Percentiles rank a stretch among this genome's conserved stretches.
phyloP scores from a whole-genome alignment of 2,113 vertebrate genomes.

The Bolborhynchus lineola region DNA sequence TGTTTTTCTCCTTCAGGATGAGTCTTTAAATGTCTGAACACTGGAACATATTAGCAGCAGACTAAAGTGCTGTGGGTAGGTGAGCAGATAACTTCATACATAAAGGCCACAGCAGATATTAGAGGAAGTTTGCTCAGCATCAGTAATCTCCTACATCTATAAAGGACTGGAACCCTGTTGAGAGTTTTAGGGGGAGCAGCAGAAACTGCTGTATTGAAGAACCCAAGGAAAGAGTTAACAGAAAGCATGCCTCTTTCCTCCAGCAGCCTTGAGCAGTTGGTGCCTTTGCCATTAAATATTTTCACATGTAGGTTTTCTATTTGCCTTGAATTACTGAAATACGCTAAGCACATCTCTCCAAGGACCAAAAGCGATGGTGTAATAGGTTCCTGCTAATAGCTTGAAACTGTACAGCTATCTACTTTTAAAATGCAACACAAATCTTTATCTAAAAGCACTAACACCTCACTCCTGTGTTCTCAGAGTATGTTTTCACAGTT shows the following conservation, averaged over 20 bases:
- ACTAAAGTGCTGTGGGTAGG: accelerated
- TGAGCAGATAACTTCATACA: not conserved
- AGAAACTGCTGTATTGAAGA: not conserved
- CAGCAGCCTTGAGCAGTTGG: slow-evolving; percentile 57
- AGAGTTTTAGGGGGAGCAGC: not conserved
- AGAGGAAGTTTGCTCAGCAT: not conserved
- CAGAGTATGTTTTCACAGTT: slow-evolving; percentile 77
- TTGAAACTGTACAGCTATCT: slow-evolving; percentile 80
- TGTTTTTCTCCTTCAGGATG: not conserved
- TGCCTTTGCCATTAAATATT: slow-evolving; percentile 78
- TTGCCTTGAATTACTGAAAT: slow-evolving; percentile 83
- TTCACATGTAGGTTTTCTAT: slow-evolving; percentile 77
- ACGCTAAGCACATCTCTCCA: slow-evolving; percentile 77
- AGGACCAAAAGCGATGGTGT: slow-evolving; percentile 66
- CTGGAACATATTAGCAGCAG: not conserved
- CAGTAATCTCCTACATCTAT: not conserved
- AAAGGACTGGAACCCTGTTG: not conserved
- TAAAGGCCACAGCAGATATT: not conserved
- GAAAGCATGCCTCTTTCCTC: slow-evolving; percentile 9
- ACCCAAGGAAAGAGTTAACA: slow-evolving; percentile 58
- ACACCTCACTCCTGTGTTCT: slow-evolving; percentile 74
- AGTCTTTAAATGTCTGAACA: not conserved
- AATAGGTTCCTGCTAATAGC: slow-evolving; percentile 81
- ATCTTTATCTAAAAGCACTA: slow-evolving; percentile 81
- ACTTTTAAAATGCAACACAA: slow-evolving; percentile 84